Evolutionary conservation across 2,888 invertebrate genomes (phyloP), one percentile per base, ranked within the genome.

Genomic region (Drosophila suboccidentalis): DNA sequence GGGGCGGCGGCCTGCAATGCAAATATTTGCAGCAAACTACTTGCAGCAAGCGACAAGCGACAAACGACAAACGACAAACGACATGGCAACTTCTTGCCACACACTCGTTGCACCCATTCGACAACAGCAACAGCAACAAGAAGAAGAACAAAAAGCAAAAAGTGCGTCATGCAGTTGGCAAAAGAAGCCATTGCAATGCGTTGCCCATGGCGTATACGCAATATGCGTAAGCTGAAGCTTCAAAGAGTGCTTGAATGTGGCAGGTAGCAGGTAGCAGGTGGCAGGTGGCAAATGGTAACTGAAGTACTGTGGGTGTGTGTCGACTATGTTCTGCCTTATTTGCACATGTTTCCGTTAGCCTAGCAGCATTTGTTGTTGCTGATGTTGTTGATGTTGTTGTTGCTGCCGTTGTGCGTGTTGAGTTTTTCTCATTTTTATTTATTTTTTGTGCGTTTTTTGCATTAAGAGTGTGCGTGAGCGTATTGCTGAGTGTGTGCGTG

Each of bases 11-110:
- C 15, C 22, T 13, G 54, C 32, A 32, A 87, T 84, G 90, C 90
- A 87, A 87, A 87, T 90, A 90, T 90, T 87, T 90, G 85, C 79
- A 38, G 59, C 57, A 64, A 90, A 86, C 90, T 86, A 86, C 85
- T 78, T 77, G 70, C 51, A 49, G 70, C 50, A 50, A 39, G 50
- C 41, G 41, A 50, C 61, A 55, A 44, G 6, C 50, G 17, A 41
- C 34, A 36, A 13, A 11, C 34, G 17, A 41, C 34, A 36, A 13
- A 11, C 34, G 44, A 36, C 41, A 43, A 43, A 22, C 43, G 44
- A 38, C 43, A 44, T 44, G 26, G 13, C 22, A 59, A 47, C 26
- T 59, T 36, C 57, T 58, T 46, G 57, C 36, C 29, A 46, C 46
- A 50, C 49, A 19, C 34, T 13, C 38, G 15, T 13, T 43, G 47